Evolutionary conservation across 2,113 vertebrate species (phyloP), one percentile per base, ranked within the genome.

Genomic region (Telmatochromis sp.): DNA sequence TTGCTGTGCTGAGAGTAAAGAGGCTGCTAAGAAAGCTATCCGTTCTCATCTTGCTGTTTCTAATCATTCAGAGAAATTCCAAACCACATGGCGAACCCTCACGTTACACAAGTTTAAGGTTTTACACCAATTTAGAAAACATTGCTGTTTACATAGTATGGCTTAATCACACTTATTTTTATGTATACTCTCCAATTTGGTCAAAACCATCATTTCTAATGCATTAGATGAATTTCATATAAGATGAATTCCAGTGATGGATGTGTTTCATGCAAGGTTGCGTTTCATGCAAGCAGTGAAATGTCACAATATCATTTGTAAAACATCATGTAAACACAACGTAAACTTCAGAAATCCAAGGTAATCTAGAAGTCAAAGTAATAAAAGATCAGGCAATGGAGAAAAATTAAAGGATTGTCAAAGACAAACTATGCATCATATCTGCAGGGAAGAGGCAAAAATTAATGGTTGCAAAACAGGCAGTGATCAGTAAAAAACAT

Each of bases 81-180:
- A 63, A 63, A 63, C 58, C 58, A 63, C 31, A 35, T 2, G 0
- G 31, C 15, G 2, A 63, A 19, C 58, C 58, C 58, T 35, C 31
- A 35, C 0, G 4, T 63, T 63, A 63, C 58, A 63, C 10, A 65
- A 21, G 33, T 65, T 65, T 13, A n/a, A 8, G 60, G 60, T 65
- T 65, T 65, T 37, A 65, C 60, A 65, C 60, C 0, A 37, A 37
- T 65, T 37, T 37, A 28, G 0, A 75, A 82, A 65, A 9, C 21
- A 47, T 47, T 0, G 40, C 8, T 45, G 0, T 45, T 31, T 19
- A n/a, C 19, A 23, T 15, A 83, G 4, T 33, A 17, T 9, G 28
- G 19, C 33, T 47, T 51, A 83, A 19, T 35, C 31, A 49, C 58
- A 70, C 14, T 0, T 73, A 45, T 42, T 17, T 45, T 75, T 28